Percentiles rank a stretch among this genome's conserved stretches.
phyloP scores from a whole-genome alignment of 2,888 invertebrate genomes.

The Allophyes oxyacanthae region DNA sequence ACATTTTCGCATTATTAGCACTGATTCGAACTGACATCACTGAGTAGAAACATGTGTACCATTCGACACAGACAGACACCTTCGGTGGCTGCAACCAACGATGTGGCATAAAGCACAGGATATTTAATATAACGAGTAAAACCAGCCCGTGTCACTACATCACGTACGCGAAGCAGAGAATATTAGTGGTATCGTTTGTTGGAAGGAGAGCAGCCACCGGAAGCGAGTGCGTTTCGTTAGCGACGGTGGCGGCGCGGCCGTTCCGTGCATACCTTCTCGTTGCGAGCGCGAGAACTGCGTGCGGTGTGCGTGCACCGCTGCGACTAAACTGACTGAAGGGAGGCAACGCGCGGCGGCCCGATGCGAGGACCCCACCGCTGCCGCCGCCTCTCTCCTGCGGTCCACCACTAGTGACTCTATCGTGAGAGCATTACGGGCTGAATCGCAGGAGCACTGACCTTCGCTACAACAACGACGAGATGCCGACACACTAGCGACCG shows the following conservation, averaged over 20 bases:
- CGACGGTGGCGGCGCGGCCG: constrained; percentile 60
- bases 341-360: constrained; percentile 74
- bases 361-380: constrained; percentile 83
- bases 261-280: constrained; percentile 85
- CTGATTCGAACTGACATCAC: constrained; percentile 50
- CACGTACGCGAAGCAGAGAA: constrained; percentile 45
- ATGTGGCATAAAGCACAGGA: constrained; percentile 39
- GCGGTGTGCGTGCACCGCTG: constrained; percentile 89
- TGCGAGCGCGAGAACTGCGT: constrained; percentile 89
- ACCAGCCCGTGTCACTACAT: constrained; percentile 55
- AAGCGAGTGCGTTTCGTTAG: constrained; percentile 75
- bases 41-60: constrained; percentile 48
- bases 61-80: constrained; percentile 53
- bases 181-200: constrained; percentile 51
- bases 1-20: constrained; percentile 67
- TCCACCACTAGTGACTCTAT: constrained; percentile 83
- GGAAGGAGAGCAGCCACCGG: constrained; percentile 83
- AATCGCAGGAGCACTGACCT: constrained; percentile 86
- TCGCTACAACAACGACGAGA: constrained; percentile 71
- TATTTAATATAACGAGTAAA: constrained; percentile 35
- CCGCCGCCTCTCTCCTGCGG: constrained; percentile 81
- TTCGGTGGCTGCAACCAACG: constrained; percentile 62
- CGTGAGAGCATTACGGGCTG: constrained; percentile 82
- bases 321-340: constrained; percentile 83
- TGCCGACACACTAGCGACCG: constrained; percentile 61